Percentiles rank a stretch among this genome's conserved stretches.
phyloP scores from a whole-genome alignment of 2,113 vertebrate genomes.

The Engystomops pustulosus region DNA sequence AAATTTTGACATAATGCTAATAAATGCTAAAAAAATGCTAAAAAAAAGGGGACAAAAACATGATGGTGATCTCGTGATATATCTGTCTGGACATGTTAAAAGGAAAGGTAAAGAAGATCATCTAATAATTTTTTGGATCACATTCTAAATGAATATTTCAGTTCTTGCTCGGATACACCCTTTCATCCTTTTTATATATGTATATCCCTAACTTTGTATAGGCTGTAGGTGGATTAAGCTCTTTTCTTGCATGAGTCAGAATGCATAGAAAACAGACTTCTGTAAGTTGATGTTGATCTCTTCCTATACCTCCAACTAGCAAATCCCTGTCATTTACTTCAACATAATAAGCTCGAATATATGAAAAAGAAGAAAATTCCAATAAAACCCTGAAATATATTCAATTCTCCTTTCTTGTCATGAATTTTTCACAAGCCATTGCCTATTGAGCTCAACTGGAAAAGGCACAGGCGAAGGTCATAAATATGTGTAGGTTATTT shows the following conservation, averaged over 20 bases:
- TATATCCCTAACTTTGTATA: no score
- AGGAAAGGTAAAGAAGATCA: no score
- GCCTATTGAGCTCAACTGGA: slow-evolving; percentile 5
- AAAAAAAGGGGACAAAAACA: no score
- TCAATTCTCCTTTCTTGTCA: slow-evolving; percentile 35
- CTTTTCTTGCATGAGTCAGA: background rate
- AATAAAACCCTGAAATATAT: background rate
- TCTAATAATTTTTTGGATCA: no score
- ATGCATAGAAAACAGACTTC: background rate
- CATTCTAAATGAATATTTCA: no score
- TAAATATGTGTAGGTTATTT: background rate
- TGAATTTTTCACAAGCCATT: slow-evolving; percentile 24
- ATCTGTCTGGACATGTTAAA: no score
- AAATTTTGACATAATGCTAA: no score
- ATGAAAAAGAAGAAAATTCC: background rate
- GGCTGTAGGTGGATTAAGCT: background rate
- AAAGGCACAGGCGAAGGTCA: slow-evolving; percentile 16
- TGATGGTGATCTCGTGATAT: no score
- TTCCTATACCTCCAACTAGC: background rate
- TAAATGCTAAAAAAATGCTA: no score
- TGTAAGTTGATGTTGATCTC: background rate
- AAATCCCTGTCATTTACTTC: slow-evolving; percentile 9
- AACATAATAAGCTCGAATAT: background rate
- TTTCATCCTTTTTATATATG: no score
- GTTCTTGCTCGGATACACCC: background rate